phyloP scores from a whole-genome alignment of 2,888 invertebrate species.

The Leucoma salicis region DNA sequence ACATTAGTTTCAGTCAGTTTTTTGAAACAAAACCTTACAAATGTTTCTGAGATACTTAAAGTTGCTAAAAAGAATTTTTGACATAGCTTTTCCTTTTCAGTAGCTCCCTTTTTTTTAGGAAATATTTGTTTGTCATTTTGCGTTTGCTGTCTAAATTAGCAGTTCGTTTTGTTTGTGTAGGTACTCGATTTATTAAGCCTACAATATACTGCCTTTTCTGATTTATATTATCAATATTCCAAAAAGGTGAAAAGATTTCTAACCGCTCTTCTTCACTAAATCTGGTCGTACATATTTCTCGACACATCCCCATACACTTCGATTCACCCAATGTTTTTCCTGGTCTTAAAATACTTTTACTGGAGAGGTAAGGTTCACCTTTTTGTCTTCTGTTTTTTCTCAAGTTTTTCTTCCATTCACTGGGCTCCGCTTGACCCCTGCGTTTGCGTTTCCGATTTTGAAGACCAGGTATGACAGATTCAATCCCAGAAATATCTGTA shows the following conservation, averaged over 20 bases:
- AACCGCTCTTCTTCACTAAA: conserved; percentile 17
- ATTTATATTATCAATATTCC: conserved; percentile 16
- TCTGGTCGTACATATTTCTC: conserved; percentile 18
- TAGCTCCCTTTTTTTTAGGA: conserved; percentile 1
- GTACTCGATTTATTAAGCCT: conserved; percentile 11
- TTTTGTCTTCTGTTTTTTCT: conserved; percentile 20
- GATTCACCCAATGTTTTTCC: conserved; percentile 16
- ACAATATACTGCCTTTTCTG: conserved; percentile 25
- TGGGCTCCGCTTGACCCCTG: conserved; percentile 18
- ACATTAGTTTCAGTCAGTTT: conserved; percentile 9
- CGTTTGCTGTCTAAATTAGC: conserved; percentile 9
- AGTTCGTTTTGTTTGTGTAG: conserved; percentile 8
- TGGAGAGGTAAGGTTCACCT: conserved; percentile 21
- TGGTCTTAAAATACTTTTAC: conserved; percentile 16
- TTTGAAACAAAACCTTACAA: conserved; percentile 14
- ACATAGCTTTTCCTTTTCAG: conserved; percentile 6
- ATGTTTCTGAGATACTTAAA: conserved; percentile 14
- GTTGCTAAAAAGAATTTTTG: conserved; percentile 16
- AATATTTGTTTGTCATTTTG: conserved; percentile 14
- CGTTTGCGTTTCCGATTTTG: conserved; percentile 22
- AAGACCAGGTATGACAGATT: conserved; percentile 9
- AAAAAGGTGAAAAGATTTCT: conserved; percentile 15
- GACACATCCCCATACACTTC: conserved; percentile 16
- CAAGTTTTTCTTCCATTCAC: conserved; percentile 19
- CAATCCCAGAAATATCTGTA: background rate